Percentiles rank a stretch among this genome's conserved stretches.
These are phyloP conservation scores for Hydrozoanthus gracilis DNA, from an alignment of 92 coral and sea anemone species.

Conservation along the genomic window DNA sequence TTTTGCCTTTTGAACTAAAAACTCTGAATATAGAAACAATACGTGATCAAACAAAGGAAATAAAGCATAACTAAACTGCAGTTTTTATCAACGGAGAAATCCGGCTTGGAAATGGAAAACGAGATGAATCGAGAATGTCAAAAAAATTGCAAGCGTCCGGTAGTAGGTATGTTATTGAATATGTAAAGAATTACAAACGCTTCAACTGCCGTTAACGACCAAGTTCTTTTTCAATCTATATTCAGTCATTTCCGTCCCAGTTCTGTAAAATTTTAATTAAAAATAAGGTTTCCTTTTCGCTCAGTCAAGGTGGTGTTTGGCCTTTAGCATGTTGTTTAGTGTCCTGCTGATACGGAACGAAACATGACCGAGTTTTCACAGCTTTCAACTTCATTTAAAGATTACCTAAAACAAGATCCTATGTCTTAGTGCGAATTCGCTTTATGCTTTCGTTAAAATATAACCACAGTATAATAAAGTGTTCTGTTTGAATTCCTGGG, in stretches of 20 bases:
- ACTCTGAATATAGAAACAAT: background rate
- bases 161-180: too few species aligned
- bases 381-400: background rate
- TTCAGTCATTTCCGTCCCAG: constrained; percentile 28
- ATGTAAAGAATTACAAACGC: background rate
- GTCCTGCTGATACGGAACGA: constrained; percentile 30
- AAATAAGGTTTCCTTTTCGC: constrained; percentile 13
- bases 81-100: background rate
- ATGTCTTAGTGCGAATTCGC: background rate
- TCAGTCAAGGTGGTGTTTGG: constrained; percentile 15
- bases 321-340: background rate
- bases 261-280: constrained; percentile 27
- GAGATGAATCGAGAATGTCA: too few species aligned
- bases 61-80: background rate
- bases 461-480: background rate
- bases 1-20: background rate
- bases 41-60: background rate
- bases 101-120: background rate
- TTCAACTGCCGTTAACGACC: background rate
- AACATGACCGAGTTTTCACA: constrained; percentile 1
- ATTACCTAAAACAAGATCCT: background rate
- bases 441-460: background rate
- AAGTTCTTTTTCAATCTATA: background rate
- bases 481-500: background rate
- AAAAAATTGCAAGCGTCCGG: too few species aligned